Percentiles rank a stretch among this genome's conserved stretches.
Evolutionary conservation across 2,888 invertebrate species (phyloP).

Genomic region (Prenolepis imparis): DNA sequence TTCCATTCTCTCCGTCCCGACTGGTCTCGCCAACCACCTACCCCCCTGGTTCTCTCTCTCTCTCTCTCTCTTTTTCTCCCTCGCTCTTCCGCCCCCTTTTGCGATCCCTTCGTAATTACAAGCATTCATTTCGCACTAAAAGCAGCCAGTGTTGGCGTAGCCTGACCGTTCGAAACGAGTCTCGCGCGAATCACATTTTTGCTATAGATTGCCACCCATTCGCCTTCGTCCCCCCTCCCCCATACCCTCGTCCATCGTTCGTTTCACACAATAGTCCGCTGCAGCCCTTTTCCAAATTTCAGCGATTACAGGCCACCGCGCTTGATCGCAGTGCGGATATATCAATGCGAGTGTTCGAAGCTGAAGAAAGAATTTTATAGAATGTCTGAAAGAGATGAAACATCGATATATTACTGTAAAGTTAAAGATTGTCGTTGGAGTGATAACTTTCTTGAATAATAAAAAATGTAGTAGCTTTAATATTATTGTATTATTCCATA

Average conservation of each 20-base stretch:
- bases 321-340: slow-evolving; percentile 48
- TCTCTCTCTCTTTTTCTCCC: slow-evolving; percentile 45
- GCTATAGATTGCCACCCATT: slow-evolving; percentile 73
- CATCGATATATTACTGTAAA: background rate
- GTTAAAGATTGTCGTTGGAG: background rate
- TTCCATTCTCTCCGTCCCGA: slow-evolving; percentile 66
- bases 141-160: slow-evolving; percentile 79
- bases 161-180: slow-evolving; percentile 77
- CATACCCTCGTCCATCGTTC: background rate
- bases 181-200: slow-evolving; percentile 78
- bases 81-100: slow-evolving; percentile 41
- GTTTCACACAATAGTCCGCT: slow-evolving; percentile 47
- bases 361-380: background rate
- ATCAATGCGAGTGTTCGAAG: background rate
- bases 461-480: background rate
- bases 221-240: slow-evolving; percentile 37
- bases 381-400: background rate
- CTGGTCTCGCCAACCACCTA: slow-evolving; percentile 60
- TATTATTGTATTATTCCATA: too few relatives aligned
- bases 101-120: slow-evolving; percentile 84
- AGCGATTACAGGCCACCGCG: slow-evolving; percentile 72
- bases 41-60: background rate
- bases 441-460: background rate
- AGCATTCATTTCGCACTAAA: slow-evolving; percentile 86
- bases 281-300: slow-evolving; percentile 73